A percentile compares a stretch with the other conserved stretches of the same genome.
phyloP scores from a whole-genome alignment of 1,140 invertebrate species.

The Hesperophylax magnus region DNA sequence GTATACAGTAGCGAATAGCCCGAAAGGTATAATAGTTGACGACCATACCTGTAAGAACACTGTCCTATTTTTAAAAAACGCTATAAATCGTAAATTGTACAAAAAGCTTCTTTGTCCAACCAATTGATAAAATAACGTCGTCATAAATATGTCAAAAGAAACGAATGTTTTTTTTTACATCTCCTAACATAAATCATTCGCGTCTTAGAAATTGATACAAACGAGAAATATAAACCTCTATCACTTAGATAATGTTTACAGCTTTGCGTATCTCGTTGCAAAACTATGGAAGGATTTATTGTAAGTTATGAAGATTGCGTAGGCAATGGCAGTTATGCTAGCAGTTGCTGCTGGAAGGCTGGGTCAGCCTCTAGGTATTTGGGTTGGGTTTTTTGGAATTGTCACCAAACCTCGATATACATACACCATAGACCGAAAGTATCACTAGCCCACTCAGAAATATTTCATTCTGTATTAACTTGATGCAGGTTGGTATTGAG shows the following conservation, averaged over 20 bases:
- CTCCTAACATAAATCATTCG: constrained; percentile 11
- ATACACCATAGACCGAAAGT: too few species aligned
- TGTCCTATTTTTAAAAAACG: too few species aligned
- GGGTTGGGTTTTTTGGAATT: constrained; percentile 49
- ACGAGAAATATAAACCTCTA: constrained; percentile 27
- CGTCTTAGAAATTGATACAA: constrained; percentile 18
- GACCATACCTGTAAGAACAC: too few species aligned
- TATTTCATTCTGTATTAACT: too few species aligned
- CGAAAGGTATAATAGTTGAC: too few species aligned
- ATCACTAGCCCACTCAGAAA: too few species aligned
- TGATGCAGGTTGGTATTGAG: too few species aligned
- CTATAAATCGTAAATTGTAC: too few species aligned
- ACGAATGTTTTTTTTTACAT: neutral
- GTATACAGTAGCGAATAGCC: too few species aligned
- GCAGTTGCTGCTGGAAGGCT: neutral
- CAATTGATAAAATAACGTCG: neutral
- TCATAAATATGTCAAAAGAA: constrained; percentile 2
- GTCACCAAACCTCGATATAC: constrained; percentile 40
- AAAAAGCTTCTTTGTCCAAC: neutral
- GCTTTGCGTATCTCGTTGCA: constrained; percentile 33
- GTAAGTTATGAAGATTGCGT: constrained; percentile 42
- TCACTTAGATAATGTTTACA: constrained; percentile 20
- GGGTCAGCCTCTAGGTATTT: constrained; percentile 11
- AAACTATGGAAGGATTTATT: constrained; percentile 17
- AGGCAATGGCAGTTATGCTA: constrained; percentile 18